A percentile compares a stretch with the other conserved stretches of the same genome.
Evolutionary conservation across 2,113 vertebrate species (phyloP).

Genomic region (Gracilinanus agilis): DNA sequence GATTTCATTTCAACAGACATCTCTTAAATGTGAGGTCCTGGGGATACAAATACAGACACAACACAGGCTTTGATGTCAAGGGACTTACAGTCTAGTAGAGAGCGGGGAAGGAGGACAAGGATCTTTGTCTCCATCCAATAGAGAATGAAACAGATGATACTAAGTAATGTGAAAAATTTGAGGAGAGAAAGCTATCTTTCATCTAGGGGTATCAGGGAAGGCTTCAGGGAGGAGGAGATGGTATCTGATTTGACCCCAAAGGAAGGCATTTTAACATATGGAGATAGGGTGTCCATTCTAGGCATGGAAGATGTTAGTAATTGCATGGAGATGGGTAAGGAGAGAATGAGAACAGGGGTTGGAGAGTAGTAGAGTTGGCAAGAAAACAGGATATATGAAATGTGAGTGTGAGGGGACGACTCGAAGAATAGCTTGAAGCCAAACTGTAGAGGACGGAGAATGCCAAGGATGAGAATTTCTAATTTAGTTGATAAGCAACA

Average conservation of each 20-base stretch:
- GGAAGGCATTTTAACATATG: not conserved
- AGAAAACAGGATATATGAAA: not conserved
- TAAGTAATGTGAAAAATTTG: not conserved
- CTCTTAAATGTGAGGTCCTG: not conserved
- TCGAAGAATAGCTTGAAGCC: not conserved
- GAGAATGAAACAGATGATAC: not conserved
- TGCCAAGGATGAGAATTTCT: not conserved
- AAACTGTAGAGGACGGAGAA: not conserved
- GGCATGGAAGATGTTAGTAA: not conserved
- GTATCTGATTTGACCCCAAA: not conserved
- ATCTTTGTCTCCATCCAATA: not conserved
- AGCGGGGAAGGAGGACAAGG: not conserved
- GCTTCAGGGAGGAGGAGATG: not conserved
- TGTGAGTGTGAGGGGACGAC: not conserved
- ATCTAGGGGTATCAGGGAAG: not conserved
- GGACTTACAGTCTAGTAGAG: not conserved
- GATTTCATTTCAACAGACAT: not conserved
- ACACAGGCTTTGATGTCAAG: not conserved
- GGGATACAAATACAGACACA: not conserved
- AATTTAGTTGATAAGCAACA: not conserved
- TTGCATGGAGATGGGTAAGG: not conserved
- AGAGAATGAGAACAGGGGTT: not conserved
- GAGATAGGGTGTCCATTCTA: not conserved
- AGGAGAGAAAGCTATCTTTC: not conserved
- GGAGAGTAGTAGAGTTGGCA: not conserved